Evolutionary conservation across 2,888 invertebrate genomes (phyloP), one percentile per base, ranked within the genome.

Genomic region (Thymelicus lineola): DNA sequence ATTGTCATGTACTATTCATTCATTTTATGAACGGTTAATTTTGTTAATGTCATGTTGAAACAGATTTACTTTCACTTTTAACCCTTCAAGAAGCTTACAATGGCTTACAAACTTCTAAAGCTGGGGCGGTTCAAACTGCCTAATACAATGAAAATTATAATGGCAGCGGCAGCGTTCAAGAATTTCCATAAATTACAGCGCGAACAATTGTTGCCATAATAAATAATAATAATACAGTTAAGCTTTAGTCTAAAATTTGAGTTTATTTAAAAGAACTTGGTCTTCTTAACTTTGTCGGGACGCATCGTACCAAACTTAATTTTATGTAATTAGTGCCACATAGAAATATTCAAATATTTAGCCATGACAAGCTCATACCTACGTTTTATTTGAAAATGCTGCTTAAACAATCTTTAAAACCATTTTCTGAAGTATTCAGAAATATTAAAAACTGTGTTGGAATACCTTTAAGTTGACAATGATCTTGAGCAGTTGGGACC

Each of bases 111-210:
- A 70, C 70, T 70, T 64, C 48, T 59, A 53, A 70, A 64, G 58
- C 70, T 64, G 59, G n/a, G 70, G 69, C 59, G 64, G 64, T 59
- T 70, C 59, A 70, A 69, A 69, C 58, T 69, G 69, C 63, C 69
- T 70, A 63, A 69, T 69, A 64, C 69, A 69, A 69, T 69, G 58
- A 59, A 63, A 63, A 69, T 69, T 69, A 69, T 69, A 58, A 69
- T 58, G 42, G 48, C 55, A 38, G 62, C 28, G 61, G 48, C 63
- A 48, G 17, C 58, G 14, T 58, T 64, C 42, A 58, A 64, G 69
- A 69, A 69, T 69, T 64, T 64, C 45, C 58, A 69, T 69, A 64
- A 69, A 69, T 63, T 69, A 69, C 42, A 35, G 12, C 36, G 20
- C 63, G 58, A 69, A 69, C 69, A 69, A 69, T 69, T 59, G 58